A percentile compares a stretch with the other conserved stretches of the same genome.
Conservation (phyloP, 1,140 invertebrate genomes). For the Drosophila quadrilineata region DNA sequence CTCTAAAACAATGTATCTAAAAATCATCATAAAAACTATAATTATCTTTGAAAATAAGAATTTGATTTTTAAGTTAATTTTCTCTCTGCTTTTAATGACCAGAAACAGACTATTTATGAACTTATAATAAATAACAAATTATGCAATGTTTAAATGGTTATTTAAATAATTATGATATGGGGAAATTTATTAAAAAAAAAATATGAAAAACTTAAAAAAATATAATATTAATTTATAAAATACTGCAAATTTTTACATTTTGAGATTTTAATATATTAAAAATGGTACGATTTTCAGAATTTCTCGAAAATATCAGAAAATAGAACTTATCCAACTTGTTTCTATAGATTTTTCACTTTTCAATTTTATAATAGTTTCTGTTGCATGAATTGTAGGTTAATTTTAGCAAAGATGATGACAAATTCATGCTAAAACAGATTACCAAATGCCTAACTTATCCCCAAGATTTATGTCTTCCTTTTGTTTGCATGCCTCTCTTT, state of each 20-base stretch:
- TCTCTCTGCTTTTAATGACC: no score
- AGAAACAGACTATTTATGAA: conserved; percentile 18
- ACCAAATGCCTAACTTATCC: neutral
- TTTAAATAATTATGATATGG: neutral
- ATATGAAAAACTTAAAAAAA: no score
- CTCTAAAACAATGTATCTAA: no score
- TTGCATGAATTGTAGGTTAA: conserved; percentile 6
- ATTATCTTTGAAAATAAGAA: neutral
- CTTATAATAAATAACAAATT: conserved; percentile 30
- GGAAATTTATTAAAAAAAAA: no score
- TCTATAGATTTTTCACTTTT: no score
- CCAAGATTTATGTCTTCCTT: conserved; percentile 12
- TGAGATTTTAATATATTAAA: no score
- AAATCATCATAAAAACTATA: neutral
- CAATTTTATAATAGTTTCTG: neutral
- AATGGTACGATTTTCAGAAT: no score
- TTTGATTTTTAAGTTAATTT: no score
- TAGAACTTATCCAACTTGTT: no score
- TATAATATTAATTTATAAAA: no score
- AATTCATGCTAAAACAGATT: conserved; percentile 17
- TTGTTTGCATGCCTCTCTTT: no score
- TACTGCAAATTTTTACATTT: no score
- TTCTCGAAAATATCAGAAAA: neutral
- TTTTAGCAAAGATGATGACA: conserved; percentile 18
- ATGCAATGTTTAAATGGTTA: conserved; percentile 10